These are phyloP conservation scores for Junonia oenone DNA, from an alignment of 2,888 invertebrate genomes.

Conservation along the genomic window DNA sequence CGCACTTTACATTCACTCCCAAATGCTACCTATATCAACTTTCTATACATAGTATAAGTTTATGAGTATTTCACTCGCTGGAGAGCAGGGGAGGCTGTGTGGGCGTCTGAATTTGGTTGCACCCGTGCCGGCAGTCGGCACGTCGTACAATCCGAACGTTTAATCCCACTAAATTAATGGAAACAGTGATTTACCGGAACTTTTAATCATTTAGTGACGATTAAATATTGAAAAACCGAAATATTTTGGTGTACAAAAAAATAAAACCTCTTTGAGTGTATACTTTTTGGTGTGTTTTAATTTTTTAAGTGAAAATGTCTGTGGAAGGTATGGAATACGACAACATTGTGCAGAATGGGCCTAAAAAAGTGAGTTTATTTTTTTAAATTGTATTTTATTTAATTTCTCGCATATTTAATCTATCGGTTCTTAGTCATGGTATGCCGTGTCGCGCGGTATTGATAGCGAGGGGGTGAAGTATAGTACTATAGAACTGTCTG, in stretches of 20 bases:
- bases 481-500: constrained; percentile 72
- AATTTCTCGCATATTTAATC: background rate
- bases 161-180: constrained; percentile 53
- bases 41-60: constrained; percentile 48
- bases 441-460: constrained; percentile 28
- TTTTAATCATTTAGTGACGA: constrained; percentile 45
- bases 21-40: constrained; percentile 36
- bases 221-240: constrained; percentile 23
- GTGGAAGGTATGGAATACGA: constrained; percentile 83
- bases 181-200: constrained; percentile 58
- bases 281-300: constrained; percentile 52
- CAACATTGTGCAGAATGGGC: constrained; percentile 81
- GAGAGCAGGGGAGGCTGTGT: constrained; percentile 71
- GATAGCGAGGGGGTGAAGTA: constrained; percentile 44
- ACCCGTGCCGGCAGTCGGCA: constrained; percentile 60
- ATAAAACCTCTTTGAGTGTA: constrained; percentile 39
- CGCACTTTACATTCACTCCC: constrained; percentile 44
- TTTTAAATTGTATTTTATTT: constrained; percentile 29
- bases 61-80: constrained; percentile 48
- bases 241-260: constrained; percentile 9
- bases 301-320: constrained; percentile 65
- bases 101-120: constrained; percentile 63
- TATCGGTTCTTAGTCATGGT: constrained; percentile 19
- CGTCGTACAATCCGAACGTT: constrained; percentile 49
- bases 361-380: constrained; percentile 78